Evolutionary conservation across 2,113 vertebrate genomes (phyloP), one percentile per base, ranked within the genome.

Genomic region (Nerophis lumbriciformis): DNA sequence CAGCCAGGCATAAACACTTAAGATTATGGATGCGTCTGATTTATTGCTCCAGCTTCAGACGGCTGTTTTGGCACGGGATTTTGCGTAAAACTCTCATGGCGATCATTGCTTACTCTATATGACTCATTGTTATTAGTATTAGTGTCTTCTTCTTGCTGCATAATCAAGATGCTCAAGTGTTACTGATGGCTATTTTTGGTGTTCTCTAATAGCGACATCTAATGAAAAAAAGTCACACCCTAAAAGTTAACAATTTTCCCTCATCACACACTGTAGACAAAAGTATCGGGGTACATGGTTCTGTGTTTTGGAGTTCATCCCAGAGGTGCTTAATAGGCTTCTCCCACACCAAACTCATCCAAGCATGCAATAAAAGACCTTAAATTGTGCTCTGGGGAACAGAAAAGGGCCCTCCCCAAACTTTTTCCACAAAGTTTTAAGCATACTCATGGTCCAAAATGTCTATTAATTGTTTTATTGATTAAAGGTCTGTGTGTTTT

Each of bases 101-200:
- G 21, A 64, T 77, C 42, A 12, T 65, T 16, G 48, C 68, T 76
- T 61, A 59, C 48, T 71, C 61, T 11, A 39, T 45, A 60, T 66
- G 39, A 77, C 39, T 57, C 44, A 56, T 42, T 39, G 16, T 15
- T 16, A 67, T 70, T 63, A 70, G 71, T 73, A 67, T 65, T 36
- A 65, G 71, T 42, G 56, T 75, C 44, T 35, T 75, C 48, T 35
- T 75, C 48, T 75, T 71, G 69, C 51, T 65, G 63, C 68, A 77
- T 79, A 80, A 78, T 77, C 52, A 66, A 67, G 16, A 54, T 53
- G 76, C 78, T 82, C 19, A 15, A 35, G 63, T 83, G 83, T 69
- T 63, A 66, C 55, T 79, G 56, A 53, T 48, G 50, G 51, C 51
- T 19, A 61, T 48, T 37, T 19, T 61, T 71, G 57, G 37, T 67